Base-by-base conservation (phyloP, 2,888 invertebrate genomes). In the Conomelus anceps region DNA sequence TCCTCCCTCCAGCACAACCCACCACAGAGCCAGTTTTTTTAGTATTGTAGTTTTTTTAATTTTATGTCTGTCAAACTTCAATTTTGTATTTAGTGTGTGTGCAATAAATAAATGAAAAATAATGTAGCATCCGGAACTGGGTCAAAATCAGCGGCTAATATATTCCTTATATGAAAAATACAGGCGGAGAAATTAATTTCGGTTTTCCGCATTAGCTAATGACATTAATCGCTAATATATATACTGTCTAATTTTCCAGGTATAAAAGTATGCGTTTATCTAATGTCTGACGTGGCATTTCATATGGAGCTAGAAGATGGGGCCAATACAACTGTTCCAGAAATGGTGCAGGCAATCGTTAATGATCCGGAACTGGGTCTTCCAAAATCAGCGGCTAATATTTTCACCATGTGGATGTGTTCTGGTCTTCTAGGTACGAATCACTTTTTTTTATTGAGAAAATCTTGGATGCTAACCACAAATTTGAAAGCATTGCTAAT, bases 391-490 rank as follows among this genome's bases (percentile, higher is more conserved):
- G 97, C 97, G n/a, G 95, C 96, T 89, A 97, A 96, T 93, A 95
- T 98, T 9, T 99, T 99, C 93, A 96, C 98, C 0, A 94, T 99
- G 91, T 99, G 99, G 99, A 97, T 99, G 95, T 96, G 97, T 91
- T 99, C 98, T 92, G 96, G 98, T 1, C 95, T 98, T 89, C 93
- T 99, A 92, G 97, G 97, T 97, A 92, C 91, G 92, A 91, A 23
- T 89, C 23, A 89, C n/a, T 17, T 17, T 89, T 84, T 29, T 24
- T 17, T 84, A 9, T 17, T 17, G 3, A 13, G 3, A 6, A 41
- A 17, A 13, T 6, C 20, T n/a, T 3, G 63, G 11, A 9, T n/a
- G 63, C 6, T 34, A 34, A 34, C 34, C 11, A 1, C 17, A 9
- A n/a, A n/a, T n/a, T n/a, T n/a, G n/a, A n/a, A n/a, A n/a, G n/a